Base-by-base conservation (phyloP, 2,113 vertebrate genomes). In the Ibidorhyncha struthersii region DNA sequence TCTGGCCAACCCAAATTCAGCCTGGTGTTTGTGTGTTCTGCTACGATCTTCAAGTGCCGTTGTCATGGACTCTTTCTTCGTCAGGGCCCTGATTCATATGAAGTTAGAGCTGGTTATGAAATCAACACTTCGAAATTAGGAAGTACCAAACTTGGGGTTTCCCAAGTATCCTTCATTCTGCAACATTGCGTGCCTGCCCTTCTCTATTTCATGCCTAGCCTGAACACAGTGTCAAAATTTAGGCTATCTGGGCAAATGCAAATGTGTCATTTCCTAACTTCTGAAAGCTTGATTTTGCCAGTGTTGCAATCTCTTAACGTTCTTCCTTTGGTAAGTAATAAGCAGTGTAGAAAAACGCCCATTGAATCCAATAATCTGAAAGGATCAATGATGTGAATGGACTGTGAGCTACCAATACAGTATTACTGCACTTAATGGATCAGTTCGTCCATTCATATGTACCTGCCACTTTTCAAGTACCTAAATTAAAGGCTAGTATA, bases 71-170 rank as follows among this genome's bases (percentile, higher is more conserved):
- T 69, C 50, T 41, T 65, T 74, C 20, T 62, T 93, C 49, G 43
- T 71, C 32, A 61, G 62, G 52, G 36, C 77, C 13, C 53, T 76
- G 49, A 74, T 93, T 81, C 76, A 49, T n/a, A 11, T 11, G 17
- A 73, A 94, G 30, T 76, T 65, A 59, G 40, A 45, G 84, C 49
- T 80, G 45, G 34, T 96, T 91, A 72, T 71, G 80, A 92, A 95
- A 96, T 72, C 62, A 90, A 62, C 70, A 32, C 50, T 82, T 77
- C 20, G 50, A 93, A 91, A 96, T 70, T 66, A 88, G 82, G 92
- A 96, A 94, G 27, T 72, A 38, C 20, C 55, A 73, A 41, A 76
- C 34, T 40, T 70, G 85, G 92, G 45, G 25, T 62, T 97, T 95
- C 82, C 84, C 95, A 91, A 69, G 27, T 45, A 12, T 61, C 49